Percentiles rank a stretch among this genome's conserved stretches.
Conservation (phyloP, 2,797 vertebrate species). For the Dicrostonyx torquatus region DNA sequence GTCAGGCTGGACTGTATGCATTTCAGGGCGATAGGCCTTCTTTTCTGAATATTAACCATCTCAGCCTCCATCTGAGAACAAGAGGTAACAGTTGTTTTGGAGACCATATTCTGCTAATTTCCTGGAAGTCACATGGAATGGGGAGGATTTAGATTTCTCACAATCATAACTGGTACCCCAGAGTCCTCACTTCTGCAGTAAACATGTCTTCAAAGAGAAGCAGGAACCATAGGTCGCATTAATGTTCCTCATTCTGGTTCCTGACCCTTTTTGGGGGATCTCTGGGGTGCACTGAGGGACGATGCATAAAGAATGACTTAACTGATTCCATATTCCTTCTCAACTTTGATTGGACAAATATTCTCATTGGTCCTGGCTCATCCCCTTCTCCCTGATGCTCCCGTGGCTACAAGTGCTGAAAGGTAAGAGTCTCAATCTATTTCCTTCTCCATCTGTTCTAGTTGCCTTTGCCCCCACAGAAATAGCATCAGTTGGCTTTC, state of each 20-base stretch:
- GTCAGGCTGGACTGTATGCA: neutral
- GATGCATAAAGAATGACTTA: neutral
- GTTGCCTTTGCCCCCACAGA: no score
- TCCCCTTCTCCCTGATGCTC: neutral
- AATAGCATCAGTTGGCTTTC: neutral
- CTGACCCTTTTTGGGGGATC: neutral
- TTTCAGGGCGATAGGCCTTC: neutral
- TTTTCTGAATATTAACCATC: neutral
- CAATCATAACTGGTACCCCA: neutral
- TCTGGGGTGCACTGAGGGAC: neutral
- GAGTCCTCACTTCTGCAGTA: neutral
- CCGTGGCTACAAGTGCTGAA: conserved; percentile 29
- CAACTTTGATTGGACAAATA: neutral
- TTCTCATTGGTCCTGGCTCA: accelerated
- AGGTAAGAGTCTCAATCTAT: conserved; percentile 12
- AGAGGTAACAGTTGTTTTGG: neutral
- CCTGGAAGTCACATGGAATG: neutral
- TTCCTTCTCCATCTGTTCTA: neutral
- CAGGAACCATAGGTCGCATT: neutral
- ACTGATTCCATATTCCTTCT: neutral
- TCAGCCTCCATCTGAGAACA: neutral
- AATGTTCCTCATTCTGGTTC: neutral
- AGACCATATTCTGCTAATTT: neutral
- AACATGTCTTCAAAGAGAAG: neutral
- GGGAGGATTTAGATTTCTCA: neutral